phyloP scores from a whole-genome alignment of 2,113 vertebrate genomes.

The Loxodonta africana region DNA sequence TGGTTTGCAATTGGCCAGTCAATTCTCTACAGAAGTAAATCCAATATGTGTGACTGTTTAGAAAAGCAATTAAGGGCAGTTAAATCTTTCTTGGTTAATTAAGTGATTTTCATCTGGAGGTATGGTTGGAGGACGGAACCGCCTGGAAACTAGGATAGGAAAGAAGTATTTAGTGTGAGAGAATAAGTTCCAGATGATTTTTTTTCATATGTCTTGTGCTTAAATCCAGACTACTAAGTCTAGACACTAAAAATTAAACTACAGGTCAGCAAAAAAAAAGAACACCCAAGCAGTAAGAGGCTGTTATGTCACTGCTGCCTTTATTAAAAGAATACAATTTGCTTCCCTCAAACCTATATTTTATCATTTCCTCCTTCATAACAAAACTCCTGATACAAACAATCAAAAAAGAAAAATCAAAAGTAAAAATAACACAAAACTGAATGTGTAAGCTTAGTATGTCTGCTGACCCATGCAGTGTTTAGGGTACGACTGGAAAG shows the following conservation, averaged over 20 bases:
- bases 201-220: conserved; percentile 65
- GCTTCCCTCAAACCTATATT: background rate
- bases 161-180: conserved; percentile 46
- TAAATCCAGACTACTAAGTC: conserved; percentile 68
- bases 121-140: conserved; percentile 10
- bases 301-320: background rate
- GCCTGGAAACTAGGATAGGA: conserved; percentile 39
- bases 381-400: conserved; percentile 10
- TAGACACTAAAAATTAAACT: conserved; percentile 74
- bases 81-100: conserved; percentile 45
- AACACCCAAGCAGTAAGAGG: conserved; percentile 41
- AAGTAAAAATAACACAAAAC: background rate
- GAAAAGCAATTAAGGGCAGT: conserved; percentile 27
- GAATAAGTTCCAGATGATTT: conserved; percentile 77
- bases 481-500: background rate
- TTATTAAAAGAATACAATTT: background rate
- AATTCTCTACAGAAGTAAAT: conserved; percentile 7
- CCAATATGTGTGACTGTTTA: conserved; percentile 25
- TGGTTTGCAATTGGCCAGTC: background rate
- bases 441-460: background rate
- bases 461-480: background rate
- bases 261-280: conserved; percentile 45
- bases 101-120: conserved; percentile 65
- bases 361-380: conserved; percentile 30
- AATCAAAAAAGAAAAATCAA: conserved; percentile 12